Evolutionary conservation across 2,888 invertebrate genomes (phyloP).

Genomic region (Euplagia quadripunctaria): DNA sequence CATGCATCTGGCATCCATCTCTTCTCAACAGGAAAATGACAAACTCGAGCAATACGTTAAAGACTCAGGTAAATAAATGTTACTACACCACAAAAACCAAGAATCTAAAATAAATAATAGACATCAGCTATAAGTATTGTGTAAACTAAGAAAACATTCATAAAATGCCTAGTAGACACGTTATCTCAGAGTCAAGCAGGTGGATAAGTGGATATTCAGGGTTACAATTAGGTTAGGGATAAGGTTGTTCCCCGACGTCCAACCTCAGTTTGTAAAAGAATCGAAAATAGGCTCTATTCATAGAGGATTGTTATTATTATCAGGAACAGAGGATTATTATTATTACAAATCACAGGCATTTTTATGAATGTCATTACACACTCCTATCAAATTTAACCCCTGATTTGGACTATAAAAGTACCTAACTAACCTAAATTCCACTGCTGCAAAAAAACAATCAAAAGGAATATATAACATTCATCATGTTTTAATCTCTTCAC

Average conservation of each 20-base stretch:
- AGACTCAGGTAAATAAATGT: conserved; percentile 91
- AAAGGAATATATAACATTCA: not conserved
- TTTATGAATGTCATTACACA: too few species aligned
- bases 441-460: not conserved
- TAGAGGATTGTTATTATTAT: not conserved
- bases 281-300: not conserved
- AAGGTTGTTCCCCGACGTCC: not conserved
- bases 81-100: not conserved
- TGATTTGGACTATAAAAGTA: not conserved
- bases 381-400: too few species aligned
- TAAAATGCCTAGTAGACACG: too few species aligned
- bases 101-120: not conserved
- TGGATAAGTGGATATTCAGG: too few species aligned
- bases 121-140: too few species aligned
- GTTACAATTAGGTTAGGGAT: too few species aligned
- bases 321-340: not conserved
- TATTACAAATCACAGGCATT: not conserved
- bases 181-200: too few species aligned
- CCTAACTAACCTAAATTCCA: not conserved
- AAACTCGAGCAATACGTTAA: conserved; percentile 96
- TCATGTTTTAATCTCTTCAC: not conserved
- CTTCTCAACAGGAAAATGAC: conserved; percentile 96
- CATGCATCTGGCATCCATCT: conserved; percentile 96
- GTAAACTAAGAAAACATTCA: too few species aligned
- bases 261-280: not conserved